Base-by-base conservation (phyloP, 2,797 vertebrate genomes). In the Acanthurus lineatus region DNA sequence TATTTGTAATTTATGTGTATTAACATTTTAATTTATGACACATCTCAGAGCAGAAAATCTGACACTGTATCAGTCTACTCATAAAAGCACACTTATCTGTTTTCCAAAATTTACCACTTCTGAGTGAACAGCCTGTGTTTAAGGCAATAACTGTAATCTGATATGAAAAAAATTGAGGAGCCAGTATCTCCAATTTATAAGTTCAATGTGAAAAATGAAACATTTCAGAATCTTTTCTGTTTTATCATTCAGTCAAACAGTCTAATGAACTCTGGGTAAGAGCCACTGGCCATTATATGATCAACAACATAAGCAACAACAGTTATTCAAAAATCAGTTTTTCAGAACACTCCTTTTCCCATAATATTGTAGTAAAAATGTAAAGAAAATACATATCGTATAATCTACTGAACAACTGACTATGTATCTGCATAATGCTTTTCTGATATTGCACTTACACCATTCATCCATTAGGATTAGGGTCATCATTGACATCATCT, bases 11-110 rank as follows among this genome's bases (percentile, higher is more conserved):
- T 54, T 49, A 1, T 42, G 28, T 25, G 35, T 32, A 57, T 15
- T 58, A 6, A n/a, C 42, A 47, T 17, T 76, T 76, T 44, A 62
- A 69, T 58, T 60, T 19, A 59, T 28, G 58, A 17, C 57, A 14
- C 17, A 58, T 17, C 32, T 28, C 10, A 38, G n/a, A 11, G 5
- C 47, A 52, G 45, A 47, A 2, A 19, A 1, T 35, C 19, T 51
- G 42, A 25, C 49, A 45, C 16, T 44, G 3, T 3, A 52, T 17
- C 20, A 60, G 42, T 53, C n/a, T 35, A 54, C 54, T 40, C 44
- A 9, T 40, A 40, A 20, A 45, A 9, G 20, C 32, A 35, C 32
- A 35, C 20, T 5, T 3, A 22, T 1, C 40, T 42, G 40, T 35
- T 57, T 38, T 59, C 22, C 19, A 61, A 45, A 62, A 48, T 17